phyloP scores from a whole-genome alignment of 2,113 vertebrate species.

The Dicrurus megarhynchus region DNA sequence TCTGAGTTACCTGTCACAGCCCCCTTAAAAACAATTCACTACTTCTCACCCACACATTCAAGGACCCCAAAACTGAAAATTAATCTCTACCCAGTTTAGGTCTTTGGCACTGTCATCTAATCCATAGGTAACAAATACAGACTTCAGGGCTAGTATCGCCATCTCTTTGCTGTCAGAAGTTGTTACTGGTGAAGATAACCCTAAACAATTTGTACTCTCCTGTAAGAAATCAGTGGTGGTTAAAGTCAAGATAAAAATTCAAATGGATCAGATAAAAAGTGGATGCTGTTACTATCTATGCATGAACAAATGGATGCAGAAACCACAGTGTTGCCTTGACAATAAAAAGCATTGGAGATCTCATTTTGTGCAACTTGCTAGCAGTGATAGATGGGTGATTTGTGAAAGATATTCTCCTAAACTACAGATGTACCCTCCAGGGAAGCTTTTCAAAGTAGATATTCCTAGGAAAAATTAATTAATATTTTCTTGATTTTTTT shows the following conservation, averaged over 20 bases:
- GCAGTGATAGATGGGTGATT: constrained; percentile 42
- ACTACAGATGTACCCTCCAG: constrained; percentile 43
- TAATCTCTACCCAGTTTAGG: neutral
- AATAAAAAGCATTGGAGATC: constrained; percentile 43
- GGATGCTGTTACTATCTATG: constrained; percentile 22
- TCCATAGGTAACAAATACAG: neutral
- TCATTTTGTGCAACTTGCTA: constrained; percentile 26
- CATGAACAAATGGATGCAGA: constrained; percentile 39
- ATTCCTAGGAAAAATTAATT: constrained; percentile 44
- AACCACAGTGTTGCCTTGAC: constrained; percentile 51
- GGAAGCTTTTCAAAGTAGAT: constrained; percentile 54
- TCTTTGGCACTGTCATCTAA: neutral
- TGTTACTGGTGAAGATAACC: constrained; percentile 15
- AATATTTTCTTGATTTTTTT: neutral
- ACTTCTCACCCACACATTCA: neutral
- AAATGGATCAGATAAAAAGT: constrained; percentile 56
- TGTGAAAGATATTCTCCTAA: constrained; percentile 17
- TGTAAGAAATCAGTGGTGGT: constrained; percentile 8
- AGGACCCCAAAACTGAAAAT: neutral
- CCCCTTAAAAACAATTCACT: neutral
- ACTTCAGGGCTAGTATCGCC: neutral
- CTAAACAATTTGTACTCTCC: neutral
- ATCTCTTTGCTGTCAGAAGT: neutral
- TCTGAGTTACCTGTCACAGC: neutral
- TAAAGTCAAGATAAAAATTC: constrained; percentile 51